Evolutionary conservation across 1,140 invertebrate genomes (phyloP), one percentile per base, ranked within the genome.

Genomic region (Drosophila lini): DNA sequence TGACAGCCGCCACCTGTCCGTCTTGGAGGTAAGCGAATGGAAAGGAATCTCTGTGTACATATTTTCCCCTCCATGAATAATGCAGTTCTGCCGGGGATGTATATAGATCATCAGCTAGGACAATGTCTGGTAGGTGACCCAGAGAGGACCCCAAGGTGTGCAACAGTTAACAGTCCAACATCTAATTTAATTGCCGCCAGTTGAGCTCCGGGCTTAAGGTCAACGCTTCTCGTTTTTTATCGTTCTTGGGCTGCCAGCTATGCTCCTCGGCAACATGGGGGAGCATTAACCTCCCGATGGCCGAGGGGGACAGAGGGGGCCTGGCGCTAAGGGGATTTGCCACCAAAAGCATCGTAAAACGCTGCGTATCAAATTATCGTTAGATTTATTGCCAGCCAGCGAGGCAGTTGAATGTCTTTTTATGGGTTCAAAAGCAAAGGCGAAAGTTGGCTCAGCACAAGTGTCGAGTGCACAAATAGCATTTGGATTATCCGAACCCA

Each of bases 321-420:
- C 10, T 22, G 34, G 8, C 4, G n/a, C 15, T 5, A 3, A 16
- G 38, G n/a, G 61, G 38, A 13, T 25, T 52, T 32, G 22, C 42
- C 60, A 42, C 48, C 45, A 25, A 58, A 57, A 63, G 59, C 71
- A 36, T 78, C 74, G 74, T 78, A 78, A 78, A 78, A 45, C 50
- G 56, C 44, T 25, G 63, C 74, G 74, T 47, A 77, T 77, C 74
- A 78, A 78, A 78, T 78, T 77, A 78, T 78, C 74, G 74, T 78
- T 78, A 69, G 74, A 78, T 78, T 78, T 77, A 69, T 78, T 69
- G 74, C 50, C 73, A 52, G 36, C 50, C 41, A 55, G 42, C 38
- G 3, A 32, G 38, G 44, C 52, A 65, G 69, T 64, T 74, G 36
- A 58, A 40, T 55, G 45, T n/a, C 11, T 52, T 75, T 68, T 36